Base-by-base conservation (phyloP, 2,888 invertebrate genomes). In the Adelognathus sp. region DNA sequence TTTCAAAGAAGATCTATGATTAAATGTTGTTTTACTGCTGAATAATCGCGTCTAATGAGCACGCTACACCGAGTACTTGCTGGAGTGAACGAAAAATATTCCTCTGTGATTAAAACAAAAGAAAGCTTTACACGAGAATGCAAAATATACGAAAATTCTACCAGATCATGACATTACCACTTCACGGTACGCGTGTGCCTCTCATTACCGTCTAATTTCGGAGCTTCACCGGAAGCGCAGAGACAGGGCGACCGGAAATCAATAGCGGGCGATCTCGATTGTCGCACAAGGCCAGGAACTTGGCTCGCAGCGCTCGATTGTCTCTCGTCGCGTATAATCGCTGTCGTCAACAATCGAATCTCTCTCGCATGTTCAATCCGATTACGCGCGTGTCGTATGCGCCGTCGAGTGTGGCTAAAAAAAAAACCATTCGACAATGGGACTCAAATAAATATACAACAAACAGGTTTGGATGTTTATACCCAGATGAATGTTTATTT, bases 401-500 rank as follows among this genome's bases (percentile, higher is more conserved):
- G 33, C 9, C 27, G 16, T 0, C 1, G 18, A 44, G 9, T 46
- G 18, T n/a, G 6, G 7, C 7, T 44, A 33, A 46, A 31, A 58
- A 69, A 33, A 33, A 58, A 5, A 9, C 18, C 31, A 33, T 27
- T 24, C 11, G 31, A 60, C 11, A 9, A 14, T 24, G 31, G 14
- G 9, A 27, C 44, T 54, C 50, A 27, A 16, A 36, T 27, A 9
- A 58, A 56, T 31, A 36, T 58, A 39, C 36, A 14, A 70, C 44
- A 27, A 24, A n/a, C 3, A 11, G 21, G 33, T 16, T 58, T 29
- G 58, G 33, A 29, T 70, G 16, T 46, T 70, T 60, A 58, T 70
- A 41, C 39, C 41, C 71, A 72, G 63, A 54, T 72, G 61, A 31
- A 54, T 63, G 41, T 72, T 72, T 72, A 72, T 72, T 72, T 63